These are phyloP conservation scores for Ganaspis sp. DNA, from an alignment of 1,140 invertebrate species.

Conservation along the genomic window DNA sequence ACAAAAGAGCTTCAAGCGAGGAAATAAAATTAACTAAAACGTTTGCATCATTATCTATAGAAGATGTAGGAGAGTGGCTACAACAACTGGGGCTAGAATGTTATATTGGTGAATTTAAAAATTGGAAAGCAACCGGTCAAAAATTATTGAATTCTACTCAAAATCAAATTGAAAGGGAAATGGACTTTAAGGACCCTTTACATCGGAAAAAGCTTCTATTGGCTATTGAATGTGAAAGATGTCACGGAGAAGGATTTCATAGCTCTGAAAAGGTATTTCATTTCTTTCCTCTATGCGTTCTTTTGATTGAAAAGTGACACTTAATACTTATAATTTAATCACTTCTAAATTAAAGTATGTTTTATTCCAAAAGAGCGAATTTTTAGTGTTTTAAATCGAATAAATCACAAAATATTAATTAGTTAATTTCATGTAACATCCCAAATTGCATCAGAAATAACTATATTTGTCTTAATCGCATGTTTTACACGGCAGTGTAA, in stretches of 20 bases:
- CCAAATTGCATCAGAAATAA: too few relatives aligned
- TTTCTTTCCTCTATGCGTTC: too few relatives aligned
- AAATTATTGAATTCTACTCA: slow-evolving; percentile 88
- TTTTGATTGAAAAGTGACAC: too few relatives aligned
- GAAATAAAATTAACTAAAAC: slow-evolving; percentile 77
- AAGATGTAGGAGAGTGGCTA: slow-evolving; percentile 93
- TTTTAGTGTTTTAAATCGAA: too few relatives aligned
- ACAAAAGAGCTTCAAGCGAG: slow-evolving; percentile 66
- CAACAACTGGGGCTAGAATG: slow-evolving; percentile 89
- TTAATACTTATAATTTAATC: too few relatives aligned
- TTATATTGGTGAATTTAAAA: slow-evolving; percentile 87
- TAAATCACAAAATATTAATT: too few relatives aligned
- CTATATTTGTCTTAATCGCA: too few relatives aligned
- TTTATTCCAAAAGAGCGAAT: slow-evolving; percentile 1
- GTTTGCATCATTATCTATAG: slow-evolving; percentile 87
- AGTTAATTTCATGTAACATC: neutral
- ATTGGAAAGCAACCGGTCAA: slow-evolving; percentile 88
- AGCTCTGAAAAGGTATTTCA: slow-evolving; percentile 69
- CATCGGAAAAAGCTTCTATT: slow-evolving; percentile 95
- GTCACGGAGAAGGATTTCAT: slow-evolving; percentile 68
- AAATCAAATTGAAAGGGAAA: slow-evolving; percentile 92
- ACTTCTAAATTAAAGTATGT: too few relatives aligned
- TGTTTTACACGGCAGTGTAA: too few relatives aligned
- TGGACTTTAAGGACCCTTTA: slow-evolving; percentile 89
- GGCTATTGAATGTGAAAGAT: slow-evolving; percentile 81